Base-by-base conservation (phyloP, 2,888 invertebrate genomes). In the Metacarcinus magister region DNA sequence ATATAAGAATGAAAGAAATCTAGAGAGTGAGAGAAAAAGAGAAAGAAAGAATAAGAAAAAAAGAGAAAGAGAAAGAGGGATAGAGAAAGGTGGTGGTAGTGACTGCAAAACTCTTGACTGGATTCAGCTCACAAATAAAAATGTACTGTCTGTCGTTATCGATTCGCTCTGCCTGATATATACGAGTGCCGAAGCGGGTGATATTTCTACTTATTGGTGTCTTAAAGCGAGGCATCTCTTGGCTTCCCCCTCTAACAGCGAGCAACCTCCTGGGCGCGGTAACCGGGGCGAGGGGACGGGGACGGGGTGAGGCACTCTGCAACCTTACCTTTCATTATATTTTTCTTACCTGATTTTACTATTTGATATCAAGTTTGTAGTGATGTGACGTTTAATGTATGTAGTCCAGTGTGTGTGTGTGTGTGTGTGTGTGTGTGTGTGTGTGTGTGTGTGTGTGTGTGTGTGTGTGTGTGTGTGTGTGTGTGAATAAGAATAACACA, bases 71-170 rank as follows among this genome's bases (percentile, higher is more conserved):
- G 28, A 75, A 28, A 75, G 75, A 75, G 75, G 10, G 28, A 75
- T n/a, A 75, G 28, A 28, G 28, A 75, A 28, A 82, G 32, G 10
- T 13, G 19, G 32, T 19, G 1, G 32, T 7, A 7, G 32, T 32
- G 19, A 0, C 82, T 13, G 32, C 19, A 32, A 82, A 82, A 82
- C 28, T 32, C 5, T 54, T 82, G 82, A 10, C 82, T 10, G 7
- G 82, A 82, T 93, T 75, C 43, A 44, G 32, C 46, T 43, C 75
- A 43, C 93, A 93, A 75, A 93, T 93, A 93, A 93, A 92, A n/a
- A 93, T 67, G 75, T 75, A 93, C n/a, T 67, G 60, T 93, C 19
- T 93, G 48, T 93, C 75, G 93, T 93, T 93, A 93, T 32, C 39
- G 93, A 93, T 93, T 93, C 4, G 93, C 16, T 54, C 23, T 32